Conservation (phyloP, 2,797 vertebrate genomes). For the Eidolon dupreanum region DNA sequence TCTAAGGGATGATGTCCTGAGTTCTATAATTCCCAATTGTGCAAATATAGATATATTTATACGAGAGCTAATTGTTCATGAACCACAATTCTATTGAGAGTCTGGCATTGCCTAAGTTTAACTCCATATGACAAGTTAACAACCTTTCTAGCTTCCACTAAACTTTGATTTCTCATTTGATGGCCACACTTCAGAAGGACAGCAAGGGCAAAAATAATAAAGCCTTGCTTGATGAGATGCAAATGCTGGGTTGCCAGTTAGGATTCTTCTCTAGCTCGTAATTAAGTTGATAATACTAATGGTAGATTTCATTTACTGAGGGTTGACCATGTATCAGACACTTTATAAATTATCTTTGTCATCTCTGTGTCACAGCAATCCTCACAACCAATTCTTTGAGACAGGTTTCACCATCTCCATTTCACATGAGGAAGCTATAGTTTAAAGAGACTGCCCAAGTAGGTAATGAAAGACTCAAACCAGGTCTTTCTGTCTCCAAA, state of each 20-base stretch:
- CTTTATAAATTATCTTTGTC: neutral
- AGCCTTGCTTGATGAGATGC: neutral
- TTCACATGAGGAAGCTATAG: neutral
- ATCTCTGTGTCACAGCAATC: neutral
- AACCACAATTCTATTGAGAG: neutral
- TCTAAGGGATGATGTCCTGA: neutral
- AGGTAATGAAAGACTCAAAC: neutral
- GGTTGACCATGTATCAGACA: too few species aligned
- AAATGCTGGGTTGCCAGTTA: neutral
- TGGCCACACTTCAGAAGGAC: neutral
- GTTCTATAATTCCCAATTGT: neutral
- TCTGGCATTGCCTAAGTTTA: neutral
- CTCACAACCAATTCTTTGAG: neutral
- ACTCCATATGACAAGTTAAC: neutral
- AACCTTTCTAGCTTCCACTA: neutral
- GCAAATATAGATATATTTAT: neutral
- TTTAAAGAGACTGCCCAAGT: neutral
- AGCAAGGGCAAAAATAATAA: neutral
- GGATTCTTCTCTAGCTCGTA: neutral
- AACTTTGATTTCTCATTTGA: neutral
- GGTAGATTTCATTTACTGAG: neutral
- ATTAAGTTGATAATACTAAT: neutral
- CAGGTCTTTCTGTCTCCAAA: neutral
- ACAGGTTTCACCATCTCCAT: neutral
- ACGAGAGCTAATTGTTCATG: neutral